Percentiles rank a stretch among this genome's conserved stretches.
Conservation (phyloP, 2,113 vertebrate species). For the Alligator mississippiensis region DNA sequence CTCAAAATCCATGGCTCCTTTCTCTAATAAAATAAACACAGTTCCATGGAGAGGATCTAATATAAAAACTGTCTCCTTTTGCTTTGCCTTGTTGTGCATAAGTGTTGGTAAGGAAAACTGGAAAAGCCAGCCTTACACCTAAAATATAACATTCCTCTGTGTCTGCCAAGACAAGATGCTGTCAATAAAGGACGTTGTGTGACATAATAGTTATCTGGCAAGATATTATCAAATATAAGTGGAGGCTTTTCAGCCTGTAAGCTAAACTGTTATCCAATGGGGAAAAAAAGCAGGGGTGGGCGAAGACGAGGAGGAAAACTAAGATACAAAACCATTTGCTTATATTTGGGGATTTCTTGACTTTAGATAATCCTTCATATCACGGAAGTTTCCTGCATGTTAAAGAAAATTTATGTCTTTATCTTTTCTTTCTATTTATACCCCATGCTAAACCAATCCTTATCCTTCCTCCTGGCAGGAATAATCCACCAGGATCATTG, state of each 20-base stretch:
- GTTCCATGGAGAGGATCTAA: neutral
- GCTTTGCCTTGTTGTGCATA: neutral
- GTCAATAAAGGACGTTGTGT: neutral
- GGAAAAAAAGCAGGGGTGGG: neutral
- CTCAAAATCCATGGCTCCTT: neutral
- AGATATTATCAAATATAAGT: neutral
- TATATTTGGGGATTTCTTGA: neutral
- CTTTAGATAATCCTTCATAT: neutral
- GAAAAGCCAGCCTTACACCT: too few relatives aligned
- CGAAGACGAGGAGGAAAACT: neutral
- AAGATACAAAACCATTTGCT: neutral
- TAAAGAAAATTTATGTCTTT: neutral
- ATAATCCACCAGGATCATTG: neutral
- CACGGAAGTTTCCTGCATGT: neutral
- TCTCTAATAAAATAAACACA: neutral
- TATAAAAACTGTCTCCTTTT: neutral
- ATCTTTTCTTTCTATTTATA: neutral
- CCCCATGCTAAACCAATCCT: neutral
- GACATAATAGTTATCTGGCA: neutral
- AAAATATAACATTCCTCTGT: too few relatives aligned
- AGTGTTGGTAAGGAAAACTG: neutral
- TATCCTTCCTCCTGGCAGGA: neutral
- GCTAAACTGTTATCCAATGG: neutral
- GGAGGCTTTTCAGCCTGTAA: accelerated
- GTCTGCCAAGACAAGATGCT: neutral